Conservation (phyloP, 30 jellyfish, hydroid and myxozoan species). For the Morbakka virulenta region DNA sequence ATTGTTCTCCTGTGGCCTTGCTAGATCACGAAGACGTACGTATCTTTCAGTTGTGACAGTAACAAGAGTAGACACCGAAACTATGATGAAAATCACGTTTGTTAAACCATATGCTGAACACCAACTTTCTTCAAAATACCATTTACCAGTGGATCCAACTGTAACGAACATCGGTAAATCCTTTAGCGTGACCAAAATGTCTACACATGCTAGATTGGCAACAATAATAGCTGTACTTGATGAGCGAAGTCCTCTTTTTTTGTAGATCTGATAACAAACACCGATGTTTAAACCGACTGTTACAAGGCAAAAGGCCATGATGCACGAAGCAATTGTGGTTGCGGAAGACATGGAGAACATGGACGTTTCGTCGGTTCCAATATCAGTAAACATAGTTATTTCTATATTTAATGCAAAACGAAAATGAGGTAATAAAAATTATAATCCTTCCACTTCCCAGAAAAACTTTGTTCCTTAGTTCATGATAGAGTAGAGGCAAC, state of each 20-base stretch:
- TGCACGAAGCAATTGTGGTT: slow-evolving; percentile 58
- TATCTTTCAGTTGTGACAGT: slow-evolving; percentile 84
- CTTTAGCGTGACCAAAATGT: slow-evolving; percentile 82
- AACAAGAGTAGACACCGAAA: slow-evolving; percentile 88
- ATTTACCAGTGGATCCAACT: slow-evolving; percentile 66
- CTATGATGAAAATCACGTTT: slow-evolving; percentile 82
- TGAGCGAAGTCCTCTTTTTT: slow-evolving; percentile 62
- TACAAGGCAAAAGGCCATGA: slow-evolving; percentile 43
- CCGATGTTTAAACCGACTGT: slow-evolving; percentile 48
- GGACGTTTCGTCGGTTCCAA: slow-evolving; percentile 33
- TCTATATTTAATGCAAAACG: too few relatives aligned
- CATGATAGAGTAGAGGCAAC: too few relatives aligned
- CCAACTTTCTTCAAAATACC: slow-evolving; percentile 91
- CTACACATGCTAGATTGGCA: slow-evolving; percentile 93
- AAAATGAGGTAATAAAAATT: too few relatives aligned
- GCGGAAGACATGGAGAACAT: slow-evolving; percentile 54
- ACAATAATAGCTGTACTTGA: slow-evolving; percentile 91
- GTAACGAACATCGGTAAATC: slow-evolving; percentile 75
- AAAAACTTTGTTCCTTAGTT: too few relatives aligned
- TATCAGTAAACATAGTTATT: too few relatives aligned
- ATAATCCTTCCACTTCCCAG: too few relatives aligned
- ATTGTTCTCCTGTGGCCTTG: slow-evolving; percentile 13
- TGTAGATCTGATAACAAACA: slow-evolving; percentile 66
- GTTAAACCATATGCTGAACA: slow-evolving; percentile 89
- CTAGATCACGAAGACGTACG: slow-evolving; percentile 56